Conservation (phyloP, 1,140 invertebrate genomes). For the Marisa cornuarietis region DNA sequence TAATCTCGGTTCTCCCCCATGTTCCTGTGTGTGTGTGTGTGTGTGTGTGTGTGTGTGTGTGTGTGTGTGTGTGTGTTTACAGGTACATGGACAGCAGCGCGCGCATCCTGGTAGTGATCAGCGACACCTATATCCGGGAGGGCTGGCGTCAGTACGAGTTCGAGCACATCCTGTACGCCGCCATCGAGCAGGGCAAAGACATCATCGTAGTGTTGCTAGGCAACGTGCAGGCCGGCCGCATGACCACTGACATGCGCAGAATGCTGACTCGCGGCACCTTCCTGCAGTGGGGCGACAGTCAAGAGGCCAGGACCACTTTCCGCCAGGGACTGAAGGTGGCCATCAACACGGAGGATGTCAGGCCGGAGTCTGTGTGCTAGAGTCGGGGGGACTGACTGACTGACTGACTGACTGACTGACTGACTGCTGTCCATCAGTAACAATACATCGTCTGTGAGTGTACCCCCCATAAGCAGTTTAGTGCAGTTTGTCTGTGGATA, state of each 20-base stretch:
- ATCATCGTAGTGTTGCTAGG: slow-evolving; percentile 18
- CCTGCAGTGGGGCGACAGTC: slow-evolving; percentile 10
- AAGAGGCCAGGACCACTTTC: slow-evolving; percentile 1
- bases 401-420: background rate
- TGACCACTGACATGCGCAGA: slow-evolving; percentile 20
- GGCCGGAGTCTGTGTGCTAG: background rate
- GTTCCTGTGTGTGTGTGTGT: too few species aligned
- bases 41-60: too few species aligned
- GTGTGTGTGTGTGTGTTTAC: background rate
- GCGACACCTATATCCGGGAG: slow-evolving; percentile 10
- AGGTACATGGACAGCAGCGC: slow-evolving; percentile 22
- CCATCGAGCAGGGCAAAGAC: slow-evolving; percentile 19
- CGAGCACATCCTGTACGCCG: slow-evolving; percentile 13
- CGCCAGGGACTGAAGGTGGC: slow-evolving; percentile 11
- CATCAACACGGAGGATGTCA: slow-evolving; percentile 7
- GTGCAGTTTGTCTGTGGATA: too few species aligned
- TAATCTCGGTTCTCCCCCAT: background rate
- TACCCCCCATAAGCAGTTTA: too few species aligned
- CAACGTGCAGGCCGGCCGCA: slow-evolving; percentile 16
- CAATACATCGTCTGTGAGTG: too few species aligned
- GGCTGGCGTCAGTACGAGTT: slow-evolving; percentile 20
- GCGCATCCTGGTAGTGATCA: slow-evolving; percentile 8
- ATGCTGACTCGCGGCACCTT: slow-evolving; percentile 19
- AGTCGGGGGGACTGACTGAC: too few species aligned
- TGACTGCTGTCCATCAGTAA: too few species aligned